Percentiles rank a stretch among this genome's conserved stretches.
Conservation (phyloP, 1,140 invertebrate genomes). For the Coenobita brevimanus region DNA sequence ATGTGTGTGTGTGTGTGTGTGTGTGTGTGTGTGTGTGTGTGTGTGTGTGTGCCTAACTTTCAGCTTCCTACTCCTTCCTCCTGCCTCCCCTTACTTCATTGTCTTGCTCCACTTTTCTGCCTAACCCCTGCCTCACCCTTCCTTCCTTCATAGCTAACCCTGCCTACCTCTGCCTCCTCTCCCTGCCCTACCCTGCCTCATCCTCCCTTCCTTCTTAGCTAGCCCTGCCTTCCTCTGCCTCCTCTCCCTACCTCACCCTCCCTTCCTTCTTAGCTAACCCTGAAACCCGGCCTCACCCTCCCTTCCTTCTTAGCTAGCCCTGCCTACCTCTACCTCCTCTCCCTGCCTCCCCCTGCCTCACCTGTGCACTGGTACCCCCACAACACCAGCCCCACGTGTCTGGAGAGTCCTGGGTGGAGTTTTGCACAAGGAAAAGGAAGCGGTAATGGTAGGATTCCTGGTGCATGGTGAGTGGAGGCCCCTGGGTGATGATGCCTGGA, state of each 20-base stretch:
- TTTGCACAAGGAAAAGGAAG: slow-evolving; percentile 3
- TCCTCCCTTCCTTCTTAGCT: too few relatives aligned
- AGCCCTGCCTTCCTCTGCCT: neutral
- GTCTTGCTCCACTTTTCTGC: too few relatives aligned
- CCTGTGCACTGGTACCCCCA: neutral
- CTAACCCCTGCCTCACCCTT: too few relatives aligned
- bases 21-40: neutral
- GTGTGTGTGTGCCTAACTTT: neutral
- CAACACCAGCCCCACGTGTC: neutral
- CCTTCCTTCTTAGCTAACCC: neutral
- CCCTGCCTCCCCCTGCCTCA: slow-evolving; percentile 1
- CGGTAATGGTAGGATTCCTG: slow-evolving; percentile 3
- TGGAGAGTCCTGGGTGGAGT: neutral
- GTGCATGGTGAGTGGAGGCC: slow-evolving; percentile 18
- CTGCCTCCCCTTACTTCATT: neutral
- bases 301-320: too few relatives aligned
- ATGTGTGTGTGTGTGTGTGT: neutral
- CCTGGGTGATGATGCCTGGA: neutral
- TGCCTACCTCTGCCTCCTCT: too few relatives aligned
- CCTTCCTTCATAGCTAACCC: too few relatives aligned
- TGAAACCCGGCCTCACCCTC: neutral
- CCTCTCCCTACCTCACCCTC: neutral
- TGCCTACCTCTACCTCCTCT: neutral
- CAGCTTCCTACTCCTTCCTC: neutral
- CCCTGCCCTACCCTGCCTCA: too few relatives aligned